A percentile compares a stretch with the other conserved stretches of the same genome.
phyloP scores from a whole-genome alignment of 2,888 invertebrate genomes.

The Oscheius myriophilus region DNA sequence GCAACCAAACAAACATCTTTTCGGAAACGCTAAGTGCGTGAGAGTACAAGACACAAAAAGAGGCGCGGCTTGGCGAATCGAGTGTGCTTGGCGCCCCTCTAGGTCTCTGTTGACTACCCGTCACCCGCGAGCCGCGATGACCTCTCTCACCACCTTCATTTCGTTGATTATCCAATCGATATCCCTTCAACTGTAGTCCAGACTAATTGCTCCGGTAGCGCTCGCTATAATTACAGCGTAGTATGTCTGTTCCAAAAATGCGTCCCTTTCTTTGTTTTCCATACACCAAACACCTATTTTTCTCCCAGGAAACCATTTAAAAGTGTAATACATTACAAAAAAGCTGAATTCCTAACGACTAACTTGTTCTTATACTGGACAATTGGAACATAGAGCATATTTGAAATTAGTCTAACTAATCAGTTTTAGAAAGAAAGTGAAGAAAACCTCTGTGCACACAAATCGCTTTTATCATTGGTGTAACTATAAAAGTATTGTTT shows the following conservation, averaged over 20 bases:
- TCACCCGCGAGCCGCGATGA: conserved; percentile 25
- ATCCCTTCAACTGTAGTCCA: conserved; percentile 2
- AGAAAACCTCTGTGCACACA: not conserved
- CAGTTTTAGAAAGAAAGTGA: too few relatives aligned
- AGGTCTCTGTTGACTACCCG: conserved; percentile 24
- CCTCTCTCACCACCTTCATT: conserved; percentile 28
- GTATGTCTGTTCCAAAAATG: too few relatives aligned
- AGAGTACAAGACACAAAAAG: conserved; percentile 31
- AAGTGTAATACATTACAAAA: too few relatives aligned
- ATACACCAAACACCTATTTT: too few relatives aligned
- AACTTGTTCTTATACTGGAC: too few relatives aligned
- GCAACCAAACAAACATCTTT: conserved; percentile 21
- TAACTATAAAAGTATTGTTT: not conserved
- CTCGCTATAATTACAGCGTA: not conserved
- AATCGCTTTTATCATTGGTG: not conserved
- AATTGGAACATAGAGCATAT: too few relatives aligned
- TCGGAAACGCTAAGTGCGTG: conserved; percentile 30
- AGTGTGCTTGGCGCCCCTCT: conserved; percentile 29
- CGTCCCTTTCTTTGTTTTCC: too few relatives aligned
- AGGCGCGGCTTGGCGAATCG: conserved; percentile 27
- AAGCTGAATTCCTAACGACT: too few relatives aligned
- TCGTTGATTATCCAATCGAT: conserved; percentile 28
- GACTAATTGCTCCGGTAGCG: conserved; percentile 11
- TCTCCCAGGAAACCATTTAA: too few relatives aligned
- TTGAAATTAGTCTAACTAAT: too few relatives aligned